Percentiles rank a stretch among this genome's conserved stretches.
These are phyloP conservation scores for Perca flavescens DNA, from an alignment of 2,113 vertebrate species.

Conservation along the genomic window DNA sequence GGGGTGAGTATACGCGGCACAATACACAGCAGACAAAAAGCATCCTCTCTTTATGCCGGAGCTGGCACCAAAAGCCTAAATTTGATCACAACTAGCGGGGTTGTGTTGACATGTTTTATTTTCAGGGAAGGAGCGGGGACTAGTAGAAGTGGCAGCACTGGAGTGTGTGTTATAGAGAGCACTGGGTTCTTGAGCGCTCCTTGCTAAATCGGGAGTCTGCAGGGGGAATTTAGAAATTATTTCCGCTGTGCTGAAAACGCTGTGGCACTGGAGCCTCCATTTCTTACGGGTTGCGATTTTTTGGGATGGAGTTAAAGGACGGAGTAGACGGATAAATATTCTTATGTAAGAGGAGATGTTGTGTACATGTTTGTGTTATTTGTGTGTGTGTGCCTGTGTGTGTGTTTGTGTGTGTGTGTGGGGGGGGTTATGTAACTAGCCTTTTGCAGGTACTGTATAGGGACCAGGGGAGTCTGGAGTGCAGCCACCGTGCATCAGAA, in stretches of 20 bases:
- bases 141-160: conserved; percentile 26
- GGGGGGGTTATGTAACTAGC: conserved; percentile 55
- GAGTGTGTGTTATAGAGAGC: conserved; percentile 67
- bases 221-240: conserved; percentile 78
- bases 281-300: conserved; percentile 53
- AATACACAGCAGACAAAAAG: conserved; percentile 11
- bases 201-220: conserved; percentile 75
- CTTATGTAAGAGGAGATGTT: conserved; percentile 57
- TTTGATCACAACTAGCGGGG: conserved; percentile 43
- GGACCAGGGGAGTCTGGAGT: conserved; percentile 54
- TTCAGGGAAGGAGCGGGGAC: conserved; percentile 15
- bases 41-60: neutral
- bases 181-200: conserved; percentile 61
- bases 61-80: conserved; percentile 30
- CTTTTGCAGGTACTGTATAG: conserved; percentile 57
- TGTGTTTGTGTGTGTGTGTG: conserved; percentile 1
- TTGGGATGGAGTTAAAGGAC: conserved; percentile 49
- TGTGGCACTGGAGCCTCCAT: conserved; percentile 54
- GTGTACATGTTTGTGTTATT: conserved; percentile 20
- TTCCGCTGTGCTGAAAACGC: conserved; percentile 74
- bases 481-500: conserved; percentile 64
- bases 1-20: conserved; percentile 82
- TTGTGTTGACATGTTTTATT: conserved; percentile 55
- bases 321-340: conserved; percentile 41
- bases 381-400: conserved; percentile 25